Conservation (phyloP, 2,113 vertebrate genomes). For the Delphinapterus leucas region DNA sequence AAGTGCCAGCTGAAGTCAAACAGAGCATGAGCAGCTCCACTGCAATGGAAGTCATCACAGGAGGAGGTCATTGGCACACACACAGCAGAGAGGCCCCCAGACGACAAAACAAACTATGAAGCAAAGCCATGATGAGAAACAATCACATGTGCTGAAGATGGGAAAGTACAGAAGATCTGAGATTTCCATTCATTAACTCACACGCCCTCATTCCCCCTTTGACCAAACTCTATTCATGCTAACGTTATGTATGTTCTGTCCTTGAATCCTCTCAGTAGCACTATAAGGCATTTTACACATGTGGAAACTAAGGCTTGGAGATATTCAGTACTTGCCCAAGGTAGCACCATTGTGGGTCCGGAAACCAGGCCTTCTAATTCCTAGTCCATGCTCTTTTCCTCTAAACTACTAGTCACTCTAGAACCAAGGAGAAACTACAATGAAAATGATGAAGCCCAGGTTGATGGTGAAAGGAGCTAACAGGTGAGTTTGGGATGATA, state of each 20-base stretch:
- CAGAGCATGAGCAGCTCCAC: not conserved
- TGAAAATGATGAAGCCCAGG: not conserved
- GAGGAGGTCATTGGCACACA: not conserved
- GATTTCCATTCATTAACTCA: not conserved
- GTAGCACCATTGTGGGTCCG: not conserved
- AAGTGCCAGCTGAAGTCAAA: not conserved
- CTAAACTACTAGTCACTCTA: not conserved
- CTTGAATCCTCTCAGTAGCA: not conserved
- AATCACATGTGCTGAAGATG: accelerated
- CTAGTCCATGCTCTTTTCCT: not conserved
- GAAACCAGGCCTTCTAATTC: not conserved
- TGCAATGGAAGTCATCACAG: not conserved
- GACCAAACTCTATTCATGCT: not conserved
- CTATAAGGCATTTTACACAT: not conserved
- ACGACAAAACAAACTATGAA: not conserved
- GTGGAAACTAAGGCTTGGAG: not conserved
- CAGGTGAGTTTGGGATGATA: not conserved
- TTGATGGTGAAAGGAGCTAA: not conserved
- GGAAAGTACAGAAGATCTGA: not conserved
- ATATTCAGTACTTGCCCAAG: not conserved
- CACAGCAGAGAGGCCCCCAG: not conserved
- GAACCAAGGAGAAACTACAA: not conserved
- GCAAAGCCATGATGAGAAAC: not conserved
- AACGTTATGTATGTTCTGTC: accelerated
- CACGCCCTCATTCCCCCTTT: not conserved